Conservation (phyloP, 2,113 vertebrate species). For the Centropus bengalensis region DNA sequence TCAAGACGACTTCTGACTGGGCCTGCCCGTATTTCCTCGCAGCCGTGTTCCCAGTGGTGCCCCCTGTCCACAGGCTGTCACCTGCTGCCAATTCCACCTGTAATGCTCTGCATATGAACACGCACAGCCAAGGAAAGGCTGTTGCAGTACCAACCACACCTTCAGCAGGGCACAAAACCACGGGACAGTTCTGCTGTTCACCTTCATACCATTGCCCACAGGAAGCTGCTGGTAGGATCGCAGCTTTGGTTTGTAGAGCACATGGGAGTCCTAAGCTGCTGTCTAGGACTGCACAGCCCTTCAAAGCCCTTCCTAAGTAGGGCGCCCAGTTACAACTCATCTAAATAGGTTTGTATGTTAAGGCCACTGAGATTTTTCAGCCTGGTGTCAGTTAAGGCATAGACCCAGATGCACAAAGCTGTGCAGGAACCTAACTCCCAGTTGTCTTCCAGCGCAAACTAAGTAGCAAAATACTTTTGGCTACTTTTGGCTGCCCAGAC, state of each 20-base stretch:
- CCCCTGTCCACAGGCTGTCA: neutral
- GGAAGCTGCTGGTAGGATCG: neutral
- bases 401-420: neutral
- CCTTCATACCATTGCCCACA: rapidly evolving
- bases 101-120: neutral
- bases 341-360: slow-evolving; percentile 57
- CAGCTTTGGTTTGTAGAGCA: neutral
- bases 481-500: neutral
- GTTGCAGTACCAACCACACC: neutral
- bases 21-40: neutral
- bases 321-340: neutral
- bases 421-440: neutral
- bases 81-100: neutral
- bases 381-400: neutral
- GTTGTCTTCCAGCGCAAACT: neutral
- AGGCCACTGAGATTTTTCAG: slow-evolving; percentile 42
- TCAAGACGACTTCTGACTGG: neutral
- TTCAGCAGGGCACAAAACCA: neutral
- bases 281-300: neutral
- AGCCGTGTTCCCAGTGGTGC: neutral
- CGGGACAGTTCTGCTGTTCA: neutral
- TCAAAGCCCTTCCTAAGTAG: slow-evolving; percentile 6
- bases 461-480: neutral
- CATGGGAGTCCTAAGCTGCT: neutral
- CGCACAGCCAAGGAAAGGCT: neutral